Evolutionary conservation across 2,113 vertebrate genomes (phyloP).

Genomic region (Cephalopholis sonnerati): DNA sequence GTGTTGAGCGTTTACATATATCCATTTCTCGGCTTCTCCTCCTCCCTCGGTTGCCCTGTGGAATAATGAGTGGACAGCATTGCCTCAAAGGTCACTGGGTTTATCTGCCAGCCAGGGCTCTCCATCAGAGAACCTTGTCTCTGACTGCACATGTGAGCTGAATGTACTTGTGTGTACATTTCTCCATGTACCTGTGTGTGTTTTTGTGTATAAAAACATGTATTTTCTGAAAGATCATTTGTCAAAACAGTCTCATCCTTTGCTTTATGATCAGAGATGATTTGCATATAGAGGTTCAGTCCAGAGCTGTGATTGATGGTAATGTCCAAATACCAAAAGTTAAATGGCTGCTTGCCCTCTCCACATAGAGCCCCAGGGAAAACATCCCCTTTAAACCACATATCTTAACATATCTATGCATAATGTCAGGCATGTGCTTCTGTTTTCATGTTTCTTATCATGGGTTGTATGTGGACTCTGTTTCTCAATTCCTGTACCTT

Average conservation of each 20-base stretch:
- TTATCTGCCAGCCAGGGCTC: conserved; percentile 36
- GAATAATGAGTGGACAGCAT: conserved; percentile 62
- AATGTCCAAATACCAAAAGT: conserved; percentile 46
- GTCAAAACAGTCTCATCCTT: conserved; percentile 13
- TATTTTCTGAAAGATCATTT: conserved; percentile 57
- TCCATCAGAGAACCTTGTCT: conserved; percentile 27
- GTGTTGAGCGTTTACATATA: neutral
- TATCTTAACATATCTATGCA: neutral
- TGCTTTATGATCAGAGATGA: conserved; percentile 7
- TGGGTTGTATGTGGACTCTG: rapidly evolving
- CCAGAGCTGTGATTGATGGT: conserved; percentile 37
- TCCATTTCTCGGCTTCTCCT: neutral
- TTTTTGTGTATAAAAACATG: neutral
- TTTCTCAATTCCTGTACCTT: neutral
- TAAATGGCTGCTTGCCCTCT: neutral
- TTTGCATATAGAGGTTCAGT: conserved; percentile 28
- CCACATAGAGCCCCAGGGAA: conserved; percentile 3
- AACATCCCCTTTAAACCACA: neutral
- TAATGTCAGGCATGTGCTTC: conserved; percentile 13
- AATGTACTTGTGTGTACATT: neutral
- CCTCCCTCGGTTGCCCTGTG: conserved; percentile 19
- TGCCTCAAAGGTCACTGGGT: conserved; percentile 70
- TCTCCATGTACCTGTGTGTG: neutral
- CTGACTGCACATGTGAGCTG: conserved; percentile 7
- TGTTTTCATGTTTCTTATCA: neutral